phyloP scores from a whole-genome alignment of 2,797 vertebrate genomes.

The Chaetodon trifasciatus region DNA sequence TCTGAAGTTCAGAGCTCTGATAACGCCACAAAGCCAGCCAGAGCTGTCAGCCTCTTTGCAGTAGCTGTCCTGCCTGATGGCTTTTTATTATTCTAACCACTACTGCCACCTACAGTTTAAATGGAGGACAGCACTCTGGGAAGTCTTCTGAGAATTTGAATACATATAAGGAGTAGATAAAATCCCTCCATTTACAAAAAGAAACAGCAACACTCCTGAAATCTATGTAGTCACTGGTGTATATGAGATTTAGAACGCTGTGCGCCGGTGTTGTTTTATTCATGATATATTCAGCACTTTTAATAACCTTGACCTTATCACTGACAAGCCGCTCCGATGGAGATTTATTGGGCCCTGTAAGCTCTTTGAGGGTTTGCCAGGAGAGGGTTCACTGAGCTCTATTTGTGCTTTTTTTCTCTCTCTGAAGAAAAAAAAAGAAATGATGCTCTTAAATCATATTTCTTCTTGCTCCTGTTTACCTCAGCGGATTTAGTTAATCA shows the following conservation, averaged over 20 bases:
- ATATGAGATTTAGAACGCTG: constrained; percentile 43
- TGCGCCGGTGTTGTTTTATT: constrained; percentile 66
- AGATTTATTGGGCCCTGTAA: constrained; percentile 77
- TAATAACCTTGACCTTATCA: constrained; percentile 83
- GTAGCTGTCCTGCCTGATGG: constrained; percentile 15
- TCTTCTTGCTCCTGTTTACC: constrained; percentile 54
- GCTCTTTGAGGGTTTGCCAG: constrained; percentile 77
- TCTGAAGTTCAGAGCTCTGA: constrained; percentile 53
- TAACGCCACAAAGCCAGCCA: constrained; percentile 35
- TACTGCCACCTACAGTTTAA: constrained; percentile 80
- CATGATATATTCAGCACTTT: constrained; percentile 76
- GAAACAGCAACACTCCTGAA: constrained; percentile 43
- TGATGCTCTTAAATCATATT: constrained; percentile 50
- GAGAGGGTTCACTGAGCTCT: constrained; percentile 78
- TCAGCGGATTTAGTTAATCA: constrained; percentile 63
- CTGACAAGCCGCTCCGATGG: constrained; percentile 70
- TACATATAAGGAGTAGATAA: constrained; percentile 50
- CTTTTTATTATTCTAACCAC: constrained; percentile 64
- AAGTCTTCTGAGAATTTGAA: constrained; percentile 44
- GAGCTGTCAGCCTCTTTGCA: constrained; percentile 28
- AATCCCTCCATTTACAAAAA: constrained; percentile 54
- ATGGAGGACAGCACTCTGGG: constrained; percentile 13
- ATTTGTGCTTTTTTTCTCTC: constrained; percentile 42
- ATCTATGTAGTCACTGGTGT: constrained; percentile 53
- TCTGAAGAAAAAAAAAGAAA: constrained; percentile 38